Evolutionary conservation across 2,113 vertebrate genomes (phyloP).

Genomic region (Sapajus apella): DNA sequence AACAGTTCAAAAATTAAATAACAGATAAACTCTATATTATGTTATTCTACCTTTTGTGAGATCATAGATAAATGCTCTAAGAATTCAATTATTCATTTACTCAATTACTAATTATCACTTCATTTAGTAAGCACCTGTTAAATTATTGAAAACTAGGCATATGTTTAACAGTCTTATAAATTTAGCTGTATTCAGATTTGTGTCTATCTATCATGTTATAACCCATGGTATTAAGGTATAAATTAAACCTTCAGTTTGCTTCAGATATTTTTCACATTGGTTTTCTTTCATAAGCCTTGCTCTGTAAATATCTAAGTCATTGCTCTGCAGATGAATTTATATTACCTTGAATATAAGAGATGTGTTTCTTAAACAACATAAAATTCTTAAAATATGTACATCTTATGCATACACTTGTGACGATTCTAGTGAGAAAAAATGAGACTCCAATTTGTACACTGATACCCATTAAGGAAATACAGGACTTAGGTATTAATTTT

Average conservation of each 20-base stretch:
- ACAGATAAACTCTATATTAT: background rate
- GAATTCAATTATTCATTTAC: background rate
- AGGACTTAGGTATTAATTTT: background rate
- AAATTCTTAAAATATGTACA: slow-evolving; percentile 14
- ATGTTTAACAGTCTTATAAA: background rate
- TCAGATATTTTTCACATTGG: background rate
- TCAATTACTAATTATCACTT: background rate
- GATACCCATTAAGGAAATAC: background rate
- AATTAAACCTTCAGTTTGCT: background rate
- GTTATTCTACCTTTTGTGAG: background rate
- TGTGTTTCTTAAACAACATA: background rate
- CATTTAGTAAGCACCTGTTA: background rate
- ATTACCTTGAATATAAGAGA: slow-evolving; percentile 5
- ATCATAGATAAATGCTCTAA: background rate
- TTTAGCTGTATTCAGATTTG: background rate
- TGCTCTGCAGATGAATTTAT: slow-evolving; percentile 57
- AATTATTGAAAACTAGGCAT: background rate
- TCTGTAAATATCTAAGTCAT: slow-evolving; percentile 44
- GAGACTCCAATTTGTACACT: background rate
- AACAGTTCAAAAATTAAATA: background rate
- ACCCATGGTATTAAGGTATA: background rate
- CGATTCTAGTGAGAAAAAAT: background rate
- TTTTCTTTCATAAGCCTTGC: background rate
- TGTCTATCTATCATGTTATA: background rate
- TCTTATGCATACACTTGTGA: background rate